Conservation (phyloP, 2,888 invertebrate genomes). For the Neoitamus cyanurus region DNA sequence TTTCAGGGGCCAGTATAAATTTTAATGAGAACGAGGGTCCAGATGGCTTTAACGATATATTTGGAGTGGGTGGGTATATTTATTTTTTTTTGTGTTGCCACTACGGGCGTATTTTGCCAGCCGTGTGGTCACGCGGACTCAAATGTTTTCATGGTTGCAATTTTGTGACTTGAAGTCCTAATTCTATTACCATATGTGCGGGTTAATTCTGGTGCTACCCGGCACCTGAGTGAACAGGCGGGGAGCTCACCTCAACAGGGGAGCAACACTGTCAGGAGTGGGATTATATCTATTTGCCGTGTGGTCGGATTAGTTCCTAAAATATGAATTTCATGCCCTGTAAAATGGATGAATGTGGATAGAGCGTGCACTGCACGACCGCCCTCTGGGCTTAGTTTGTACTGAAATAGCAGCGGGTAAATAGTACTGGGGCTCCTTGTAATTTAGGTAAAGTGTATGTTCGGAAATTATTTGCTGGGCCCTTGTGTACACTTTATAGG, state of each 20-base stretch:
- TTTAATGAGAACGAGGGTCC: constrained; percentile 20
- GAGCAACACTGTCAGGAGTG: constrained; percentile 6
- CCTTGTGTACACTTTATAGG: constrained; percentile 8
- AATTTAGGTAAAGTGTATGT: constrained; percentile 16
- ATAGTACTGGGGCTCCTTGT: constrained; percentile 7
- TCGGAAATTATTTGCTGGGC: background rate
- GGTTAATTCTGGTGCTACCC: background rate
- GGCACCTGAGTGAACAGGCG: background rate
- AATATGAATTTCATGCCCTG: constrained; percentile 42
- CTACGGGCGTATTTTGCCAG: background rate
- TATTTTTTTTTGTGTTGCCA: background rate
- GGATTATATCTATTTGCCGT: constrained; percentile 40
- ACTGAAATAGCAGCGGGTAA: constrained; percentile 6
- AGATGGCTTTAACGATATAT: constrained; percentile 24
- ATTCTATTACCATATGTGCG: constrained; percentile 27
- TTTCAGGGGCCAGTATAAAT: constrained; percentile 15
- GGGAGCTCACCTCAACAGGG: constrained; percentile 7
- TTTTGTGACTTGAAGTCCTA: constrained; percentile 22
- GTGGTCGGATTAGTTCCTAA: constrained; percentile 36
- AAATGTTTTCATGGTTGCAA: constrained; percentile 9
- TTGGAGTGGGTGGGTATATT: background rate
- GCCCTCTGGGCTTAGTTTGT: constrained; percentile 15
- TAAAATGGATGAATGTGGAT: constrained; percentile 40
- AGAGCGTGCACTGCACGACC: constrained; percentile 13
- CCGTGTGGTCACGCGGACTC: background rate